Percentiles rank a stretch among this genome's conserved stretches.
Evolutionary conservation across 2,888 invertebrate genomes (phyloP).

Genomic region (Sycophila texana): DNA sequence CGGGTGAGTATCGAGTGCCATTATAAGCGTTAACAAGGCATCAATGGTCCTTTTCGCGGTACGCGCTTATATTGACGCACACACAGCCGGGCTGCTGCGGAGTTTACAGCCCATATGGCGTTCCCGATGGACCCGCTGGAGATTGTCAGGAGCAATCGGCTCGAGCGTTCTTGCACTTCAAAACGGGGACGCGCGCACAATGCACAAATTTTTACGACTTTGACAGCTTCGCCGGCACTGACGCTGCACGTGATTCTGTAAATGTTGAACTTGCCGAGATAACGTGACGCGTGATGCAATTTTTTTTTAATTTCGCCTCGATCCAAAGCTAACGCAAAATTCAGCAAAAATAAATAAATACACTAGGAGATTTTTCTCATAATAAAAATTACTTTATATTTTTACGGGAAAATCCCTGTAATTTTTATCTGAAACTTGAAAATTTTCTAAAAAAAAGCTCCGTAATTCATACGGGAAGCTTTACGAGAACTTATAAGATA

Average conservation of each 20-base stretch:
- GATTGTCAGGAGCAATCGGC: slow-evolving; percentile 50
- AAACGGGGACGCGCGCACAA: slow-evolving; percentile 53
- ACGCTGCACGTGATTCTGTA: neutral
- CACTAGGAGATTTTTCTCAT: too few species aligned
- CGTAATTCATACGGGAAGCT: too few species aligned
- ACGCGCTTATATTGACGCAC: neutral
- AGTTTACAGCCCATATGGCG: slow-evolving; percentile 66
- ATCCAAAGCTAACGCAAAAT: too few species aligned
- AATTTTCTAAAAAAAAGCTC: too few species aligned
- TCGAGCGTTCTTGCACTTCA: slow-evolving; percentile 52
- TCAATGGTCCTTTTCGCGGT: slow-evolving; percentile 56
- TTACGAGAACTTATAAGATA: too few species aligned
- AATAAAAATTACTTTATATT: too few species aligned
- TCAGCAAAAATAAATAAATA: too few species aligned
- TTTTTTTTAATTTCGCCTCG: neutral
- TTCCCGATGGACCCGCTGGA: slow-evolving; percentile 57
- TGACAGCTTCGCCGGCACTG: slow-evolving; percentile 9
- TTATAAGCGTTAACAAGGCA: slow-evolving; percentile 55
- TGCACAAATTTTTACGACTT: slow-evolving; percentile 38
- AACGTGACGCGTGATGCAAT: slow-evolving; percentile 4
- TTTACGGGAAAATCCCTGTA: too few species aligned
- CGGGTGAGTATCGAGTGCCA: slow-evolving; percentile 29
- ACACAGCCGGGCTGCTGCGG: slow-evolving; percentile 54
- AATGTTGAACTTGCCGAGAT: neutral
- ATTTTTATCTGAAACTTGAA: too few species aligned